Percentiles rank a stretch among this genome's conserved stretches.
These are phyloP conservation scores for Catharus minimus DNA, from an alignment of 2,113 vertebrate species.

Conservation along the genomic window DNA sequence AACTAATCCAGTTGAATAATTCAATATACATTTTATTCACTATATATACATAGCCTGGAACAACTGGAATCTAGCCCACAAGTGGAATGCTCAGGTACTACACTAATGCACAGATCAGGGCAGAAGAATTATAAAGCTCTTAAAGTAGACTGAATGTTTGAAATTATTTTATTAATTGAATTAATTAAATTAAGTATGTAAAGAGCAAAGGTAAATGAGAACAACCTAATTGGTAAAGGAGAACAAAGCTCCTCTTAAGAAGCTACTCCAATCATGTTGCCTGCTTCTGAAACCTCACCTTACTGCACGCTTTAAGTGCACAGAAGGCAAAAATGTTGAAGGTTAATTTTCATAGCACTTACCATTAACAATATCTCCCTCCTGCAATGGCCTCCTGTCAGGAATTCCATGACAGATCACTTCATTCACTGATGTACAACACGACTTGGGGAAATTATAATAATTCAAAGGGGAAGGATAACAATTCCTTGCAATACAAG, in stretches of 20 bases:
- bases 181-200: not conserved
- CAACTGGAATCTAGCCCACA: not conserved
- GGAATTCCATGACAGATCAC: constrained; percentile 99
- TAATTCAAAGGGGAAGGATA: constrained; percentile 98
- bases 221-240: not conserved
- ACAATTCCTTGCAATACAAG: constrained; percentile 93
- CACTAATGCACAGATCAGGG: not conserved
- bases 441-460: constrained; percentile 98
- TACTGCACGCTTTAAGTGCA: not conserved
- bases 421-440: constrained; percentile 98
- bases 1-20: not conserved
- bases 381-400: constrained; percentile 89
- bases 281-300: not conserved
- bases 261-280: not conserved
- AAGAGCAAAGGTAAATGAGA: not conserved
- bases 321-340: not conserved
- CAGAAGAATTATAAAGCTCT: not conserved
- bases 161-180: not conserved
- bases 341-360: constrained; percentile 28
- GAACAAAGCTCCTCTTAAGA: not conserved
- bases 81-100: not conserved
- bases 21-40: not conserved
- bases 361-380: constrained; percentile 98
- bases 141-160: not conserved
- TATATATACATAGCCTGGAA: not conserved